Evolutionary conservation across 2,797 vertebrate species (phyloP).

Genomic region (Propithecus perrieri): DNA sequence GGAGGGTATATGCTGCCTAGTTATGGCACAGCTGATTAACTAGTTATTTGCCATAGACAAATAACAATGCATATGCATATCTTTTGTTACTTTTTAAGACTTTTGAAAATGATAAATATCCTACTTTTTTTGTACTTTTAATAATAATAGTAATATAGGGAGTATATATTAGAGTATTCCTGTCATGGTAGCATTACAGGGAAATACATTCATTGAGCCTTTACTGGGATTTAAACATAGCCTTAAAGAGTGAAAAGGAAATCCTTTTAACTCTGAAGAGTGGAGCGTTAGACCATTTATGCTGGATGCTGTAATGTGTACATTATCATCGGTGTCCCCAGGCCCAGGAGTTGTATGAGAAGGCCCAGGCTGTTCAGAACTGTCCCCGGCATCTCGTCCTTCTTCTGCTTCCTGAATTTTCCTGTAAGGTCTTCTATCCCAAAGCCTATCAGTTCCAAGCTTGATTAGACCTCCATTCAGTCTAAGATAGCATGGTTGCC

Average conservation of each 20-base stretch:
- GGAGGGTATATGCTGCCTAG: not conserved
- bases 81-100: not conserved
- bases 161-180: not conserved
- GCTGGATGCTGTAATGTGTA: not conserved
- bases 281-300: not conserved
- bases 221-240: conserved; percentile 12
- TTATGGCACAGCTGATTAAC: not conserved
- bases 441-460: not conserved
- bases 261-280: not conserved
- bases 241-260: not conserved
- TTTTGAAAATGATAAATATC: not conserved
- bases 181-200: not conserved
- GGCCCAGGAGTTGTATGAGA: not conserved
- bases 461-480: conserved; percentile 31
- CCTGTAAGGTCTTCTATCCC: not conserved
- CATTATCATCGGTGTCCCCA: not conserved
- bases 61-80: not conserved
- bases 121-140: not conserved
- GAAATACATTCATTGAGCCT: not conserved
- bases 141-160: not conserved
- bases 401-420: not conserved
- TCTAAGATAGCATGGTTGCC: not conserved
- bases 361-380: not conserved
- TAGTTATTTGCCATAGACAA: not conserved
- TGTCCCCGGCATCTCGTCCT: not conserved